phyloP scores from a whole-genome alignment of 2,797 vertebrate species.

The Cercopithecus diana region DNA sequence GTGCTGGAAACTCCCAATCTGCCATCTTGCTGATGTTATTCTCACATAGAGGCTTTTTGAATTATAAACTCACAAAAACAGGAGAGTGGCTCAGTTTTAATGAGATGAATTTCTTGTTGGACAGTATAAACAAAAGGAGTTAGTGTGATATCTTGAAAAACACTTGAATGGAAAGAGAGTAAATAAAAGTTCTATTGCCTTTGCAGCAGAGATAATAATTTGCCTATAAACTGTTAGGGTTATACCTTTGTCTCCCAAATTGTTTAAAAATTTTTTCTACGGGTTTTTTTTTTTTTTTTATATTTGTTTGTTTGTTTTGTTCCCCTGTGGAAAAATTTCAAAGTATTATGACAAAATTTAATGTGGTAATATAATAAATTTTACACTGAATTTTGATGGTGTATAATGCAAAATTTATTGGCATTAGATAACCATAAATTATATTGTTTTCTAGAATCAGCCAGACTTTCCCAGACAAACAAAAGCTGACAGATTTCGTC shows the following conservation, averaged over 20 bases:
- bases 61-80: slow-evolving; percentile 3
- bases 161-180: neutral
- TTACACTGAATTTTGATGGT: neutral
- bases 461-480: neutral
- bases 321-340: neutral
- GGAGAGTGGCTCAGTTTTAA: neutral
- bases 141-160: neutral
- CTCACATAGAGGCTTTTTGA: neutral
- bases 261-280: neutral
- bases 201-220: neutral
- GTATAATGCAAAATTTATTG: neutral
- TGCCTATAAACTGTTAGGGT: neutral
- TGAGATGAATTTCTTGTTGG: neutral
- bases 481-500: too few relatives aligned
- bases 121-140: neutral
- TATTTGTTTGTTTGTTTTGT: neutral
- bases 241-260: neutral
- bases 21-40: neutral
- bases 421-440: neutral
- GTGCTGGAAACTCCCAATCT: neutral
- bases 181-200: neutral
- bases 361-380: neutral
- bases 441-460: neutral
- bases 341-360: neutral
- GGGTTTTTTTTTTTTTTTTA: neutral